Evolutionary conservation across 2,113 vertebrate species (phyloP).

Genomic region (Coregonus clupeaformis): DNA sequence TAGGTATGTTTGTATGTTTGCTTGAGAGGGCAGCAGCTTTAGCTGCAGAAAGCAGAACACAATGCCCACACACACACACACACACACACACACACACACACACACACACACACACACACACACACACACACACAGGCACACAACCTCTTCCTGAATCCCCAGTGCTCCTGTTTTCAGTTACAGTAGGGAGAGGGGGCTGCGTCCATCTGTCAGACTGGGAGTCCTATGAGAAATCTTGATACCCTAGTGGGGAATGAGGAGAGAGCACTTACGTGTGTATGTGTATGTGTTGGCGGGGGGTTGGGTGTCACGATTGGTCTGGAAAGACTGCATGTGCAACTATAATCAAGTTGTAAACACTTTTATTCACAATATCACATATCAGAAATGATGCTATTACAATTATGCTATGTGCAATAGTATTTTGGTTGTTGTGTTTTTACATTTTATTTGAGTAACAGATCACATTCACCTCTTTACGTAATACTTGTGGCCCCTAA

Average conservation of each 20-base stretch:
- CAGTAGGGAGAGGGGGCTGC: slow-evolving; percentile 44
- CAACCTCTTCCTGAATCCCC: slow-evolving; percentile 57
- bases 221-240: slow-evolving; percentile 67
- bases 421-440: background rate
- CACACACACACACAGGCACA: slow-evolving; percentile 59
- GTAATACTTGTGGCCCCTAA: background rate
- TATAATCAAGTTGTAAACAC: background rate
- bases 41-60: slow-evolving; percentile 9
- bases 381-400: background rate
- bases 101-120: slow-evolving; percentile 59
- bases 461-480: background rate
- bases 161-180: slow-evolving; percentile 36
- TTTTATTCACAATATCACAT: background rate
- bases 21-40: slow-evolving; percentile 10
- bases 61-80: slow-evolving; percentile 52
- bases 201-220: slow-evolving; percentile 75
- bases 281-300: background rate
- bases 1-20: slow-evolving; percentile 11
- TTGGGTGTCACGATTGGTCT: background rate
- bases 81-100: slow-evolving; percentile 45
- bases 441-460: background rate
- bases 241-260: slow-evolving; percentile 40
- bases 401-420: background rate
- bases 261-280: slow-evolving; percentile 7
- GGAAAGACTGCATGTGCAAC: background rate